phyloP scores from a whole-genome alignment of 2,797 vertebrate species.

The Rhinophrynus dorsalis region DNA sequence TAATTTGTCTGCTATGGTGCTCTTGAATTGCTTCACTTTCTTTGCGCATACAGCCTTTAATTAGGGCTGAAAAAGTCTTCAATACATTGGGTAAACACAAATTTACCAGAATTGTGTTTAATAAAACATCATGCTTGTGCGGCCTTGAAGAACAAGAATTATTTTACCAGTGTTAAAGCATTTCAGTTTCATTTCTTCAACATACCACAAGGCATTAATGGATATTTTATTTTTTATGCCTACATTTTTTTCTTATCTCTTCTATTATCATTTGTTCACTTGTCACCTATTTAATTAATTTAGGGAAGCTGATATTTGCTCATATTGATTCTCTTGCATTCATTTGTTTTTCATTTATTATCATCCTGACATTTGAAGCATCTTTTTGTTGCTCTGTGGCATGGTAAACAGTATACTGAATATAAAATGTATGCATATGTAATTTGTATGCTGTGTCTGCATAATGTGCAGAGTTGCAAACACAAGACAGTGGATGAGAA shows the following conservation, averaged over 20 bases:
- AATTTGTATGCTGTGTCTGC: slow-evolving; percentile 45
- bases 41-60: no score
- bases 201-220: slow-evolving; percentile 10
- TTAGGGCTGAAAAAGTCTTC: no score
- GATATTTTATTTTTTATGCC: slow-evolving; percentile 36
- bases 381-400: slow-evolving; percentile 44
- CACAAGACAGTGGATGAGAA: slow-evolving; percentile 30
- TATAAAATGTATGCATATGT: slow-evolving; percentile 37
- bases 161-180: neutral
- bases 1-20: no score
- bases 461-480: slow-evolving; percentile 27
- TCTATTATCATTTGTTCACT: slow-evolving; percentile 38
- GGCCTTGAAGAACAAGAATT: no score
- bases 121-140: no score
- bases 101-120: no score
- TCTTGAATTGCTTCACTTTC: no score
- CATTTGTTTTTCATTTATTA: slow-evolving; percentile 43
- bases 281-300: slow-evolving; percentile 44
- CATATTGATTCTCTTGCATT: slow-evolving; percentile 36
- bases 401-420: slow-evolving; percentile 36
- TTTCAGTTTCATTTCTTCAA: neutral
- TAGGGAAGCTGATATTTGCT: slow-evolving; percentile 40
- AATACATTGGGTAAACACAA: no score
- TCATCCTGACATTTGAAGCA: slow-evolving; percentile 38
- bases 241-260: slow-evolving; percentile 21